Base-by-base conservation (phyloP, 2,113 vertebrate genomes). In the Gnathonemus echidnorhynchus region DNA sequence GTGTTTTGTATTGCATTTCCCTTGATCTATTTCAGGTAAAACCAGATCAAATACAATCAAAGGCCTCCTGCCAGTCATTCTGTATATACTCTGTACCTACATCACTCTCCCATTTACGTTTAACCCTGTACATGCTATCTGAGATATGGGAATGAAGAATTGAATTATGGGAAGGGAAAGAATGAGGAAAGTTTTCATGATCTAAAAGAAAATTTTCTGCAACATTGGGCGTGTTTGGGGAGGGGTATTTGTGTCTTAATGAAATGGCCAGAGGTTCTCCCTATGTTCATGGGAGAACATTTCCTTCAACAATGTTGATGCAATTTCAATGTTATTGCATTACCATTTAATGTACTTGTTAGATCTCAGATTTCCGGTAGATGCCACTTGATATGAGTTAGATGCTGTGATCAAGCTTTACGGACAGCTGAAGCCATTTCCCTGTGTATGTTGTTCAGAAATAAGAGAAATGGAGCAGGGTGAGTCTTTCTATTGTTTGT, bases 351-450 rank as follows among this genome's bases (percentile, higher is more conserved):
- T 86, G 3, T 70, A 49, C 83, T 45, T 27, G 24, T 27, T 48
- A n/a, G 3, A 86, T 45, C 84, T 86, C 19, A 49, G 56, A 62
- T 3, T 62, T 24, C 6, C 1, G 13, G 9, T 87, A 46, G 87
- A 27, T 31, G 58, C 45, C 48, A 89, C 15, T 50, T 21, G 17
- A 27, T 89, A 10, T 42, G 42, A 66, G 13, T 46, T 85, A 21
- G 74, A 42, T 19, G 35, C 70, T 77, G 10, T 39, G 85, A 56
- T 39, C n/a, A 50, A 45, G 91, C 89, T 90, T 90, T 93, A 94
- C 94, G 92, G 92, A 91, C 87, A 91, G 93, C 92, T 88, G 27
- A 70, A n/a, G 31, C 46, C 39, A 62, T 88, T 74, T 49, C n/a
- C 27, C 86, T 21, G n/a, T 35, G 27, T 9, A 11, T 27, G 1